A percentile compares a stretch with the other conserved stretches of the same genome.
These are phyloP conservation scores for Lapara coniferarum DNA, from an alignment of 2,888 invertebrate species.

Conservation along the genomic window DNA sequence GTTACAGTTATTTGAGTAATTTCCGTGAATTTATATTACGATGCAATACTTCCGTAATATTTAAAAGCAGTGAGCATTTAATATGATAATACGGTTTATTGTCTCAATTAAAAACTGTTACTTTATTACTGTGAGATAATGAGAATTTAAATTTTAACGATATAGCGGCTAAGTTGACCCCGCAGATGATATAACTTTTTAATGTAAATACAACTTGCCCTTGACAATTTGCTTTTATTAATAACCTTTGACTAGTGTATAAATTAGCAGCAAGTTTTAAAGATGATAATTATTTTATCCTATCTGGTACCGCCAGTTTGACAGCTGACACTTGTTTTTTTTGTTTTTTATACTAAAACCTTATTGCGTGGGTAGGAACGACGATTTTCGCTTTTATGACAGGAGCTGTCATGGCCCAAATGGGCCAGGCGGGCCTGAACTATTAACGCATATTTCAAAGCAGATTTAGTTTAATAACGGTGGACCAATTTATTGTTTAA, in stretches of 20 bases:
- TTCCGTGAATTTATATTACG: no score
- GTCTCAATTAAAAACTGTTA: not conserved
- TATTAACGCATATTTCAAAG: not conserved
- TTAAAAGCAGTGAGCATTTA: not conserved
- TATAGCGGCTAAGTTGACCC: conserved; percentile 12
- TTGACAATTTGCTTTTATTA: not conserved
- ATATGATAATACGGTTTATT: not conserved
- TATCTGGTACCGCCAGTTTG: no score
- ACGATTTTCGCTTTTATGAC: no score
- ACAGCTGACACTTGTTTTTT: no score
- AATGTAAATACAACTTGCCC: not conserved
- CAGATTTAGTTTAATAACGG: not conserved
- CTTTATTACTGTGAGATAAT: not conserved
- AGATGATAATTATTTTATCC: not conserved
- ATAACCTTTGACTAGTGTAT: conserved; percentile 2
- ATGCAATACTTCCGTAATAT: not conserved
- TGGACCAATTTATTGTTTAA: not conserved
- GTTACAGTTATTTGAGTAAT: not conserved
- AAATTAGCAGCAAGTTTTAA: conserved; percentile 3
- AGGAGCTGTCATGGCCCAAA: no score
- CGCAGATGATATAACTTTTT: not conserved
- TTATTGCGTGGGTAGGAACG: no score
- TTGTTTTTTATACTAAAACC: no score
- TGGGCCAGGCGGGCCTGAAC: no score
- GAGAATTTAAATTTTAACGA: not conserved